Base-by-base conservation (phyloP, 2,113 vertebrate genomes). In the Sapayoa aenigma region DNA sequence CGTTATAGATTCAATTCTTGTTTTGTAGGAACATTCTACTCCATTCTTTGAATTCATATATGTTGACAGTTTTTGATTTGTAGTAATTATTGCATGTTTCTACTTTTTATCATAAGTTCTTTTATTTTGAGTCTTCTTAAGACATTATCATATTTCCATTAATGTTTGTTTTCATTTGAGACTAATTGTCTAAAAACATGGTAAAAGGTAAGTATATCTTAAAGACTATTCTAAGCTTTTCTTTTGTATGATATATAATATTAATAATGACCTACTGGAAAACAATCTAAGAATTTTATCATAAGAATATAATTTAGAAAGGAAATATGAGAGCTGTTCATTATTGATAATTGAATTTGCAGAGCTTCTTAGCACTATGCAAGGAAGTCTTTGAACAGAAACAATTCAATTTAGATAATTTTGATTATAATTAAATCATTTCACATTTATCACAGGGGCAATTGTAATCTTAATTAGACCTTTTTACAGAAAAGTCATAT, bases 271-370 rank as follows among this genome's bases (percentile, higher is more conserved):
- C 92, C 84, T 96, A 91, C 77, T 94, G 94, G 95, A 96, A 97
- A 97, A 97, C 97, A 97, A 97, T 97, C 50, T 72, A 92, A 96
- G 90, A 96, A 94, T 46, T 93, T 96, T 89, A 94, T 96, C 14
- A n/a, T n/a, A n/a, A n/a, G n/a, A n/a, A n/a, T 55, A 65, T 74
- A 49, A 74, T 97, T 97, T 92, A 94, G 86, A 96, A 97, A 95
- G 71, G 96, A 96, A 96, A 90, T 94, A 94, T 89, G 93, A 97
- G 95, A 97, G 94, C 74, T 60, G 35, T 82, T 46, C 66, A 95
- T 96, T 98, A 93, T 80, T 94, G 84, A 94, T 97, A 98, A 98
- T 97, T 98, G 94, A 97, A 97, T 98, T 97, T 98, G 97, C 97
- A 96, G 94, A 98, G 92, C 92, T 97, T 94, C 95, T 98, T 96